phyloP scores from a whole-genome alignment of 1,140 invertebrate species.

The Hyphantria cunea region DNA sequence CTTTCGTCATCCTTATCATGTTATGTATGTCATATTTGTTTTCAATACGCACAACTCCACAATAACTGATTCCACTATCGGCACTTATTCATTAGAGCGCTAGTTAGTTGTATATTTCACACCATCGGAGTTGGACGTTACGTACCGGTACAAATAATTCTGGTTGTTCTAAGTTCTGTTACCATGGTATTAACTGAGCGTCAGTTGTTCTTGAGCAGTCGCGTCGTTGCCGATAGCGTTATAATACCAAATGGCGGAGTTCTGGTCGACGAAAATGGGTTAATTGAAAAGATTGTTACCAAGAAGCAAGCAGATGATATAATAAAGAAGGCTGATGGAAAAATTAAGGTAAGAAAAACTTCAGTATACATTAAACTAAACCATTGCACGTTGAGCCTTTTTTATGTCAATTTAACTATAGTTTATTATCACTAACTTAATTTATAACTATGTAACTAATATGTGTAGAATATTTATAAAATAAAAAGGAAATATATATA shows the following conservation, averaged over 20 bases:
- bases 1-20: constrained; percentile 31
- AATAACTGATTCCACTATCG: constrained; percentile 20
- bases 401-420: too few species aligned
- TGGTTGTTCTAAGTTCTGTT: constrained; percentile 43
- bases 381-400: too few species aligned
- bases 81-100: constrained; percentile 23
- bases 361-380: not conserved
- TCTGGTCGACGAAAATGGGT: constrained; percentile 60
- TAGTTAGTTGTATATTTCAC: constrained; percentile 26
- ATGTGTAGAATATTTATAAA: not conserved
- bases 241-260: constrained; percentile 62
- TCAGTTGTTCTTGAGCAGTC: constrained; percentile 68
- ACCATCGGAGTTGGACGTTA: constrained; percentile 26
- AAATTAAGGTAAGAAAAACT: constrained; percentile 60
- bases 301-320: constrained; percentile 70
- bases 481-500: too few species aligned
- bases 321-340: constrained; percentile 67
- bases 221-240: constrained; percentile 63
- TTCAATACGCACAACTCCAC: constrained; percentile 33
- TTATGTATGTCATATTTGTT: constrained; percentile 28
- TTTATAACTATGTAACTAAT: not conserved
- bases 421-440: too few species aligned
- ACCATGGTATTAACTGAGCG: constrained; percentile 48
- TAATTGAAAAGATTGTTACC: constrained; percentile 64
- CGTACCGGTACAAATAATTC: constrained; percentile 40